Conservation (phyloP, 1,140 invertebrate genomes). For the Pseudomyrmex cubaensis region DNA sequence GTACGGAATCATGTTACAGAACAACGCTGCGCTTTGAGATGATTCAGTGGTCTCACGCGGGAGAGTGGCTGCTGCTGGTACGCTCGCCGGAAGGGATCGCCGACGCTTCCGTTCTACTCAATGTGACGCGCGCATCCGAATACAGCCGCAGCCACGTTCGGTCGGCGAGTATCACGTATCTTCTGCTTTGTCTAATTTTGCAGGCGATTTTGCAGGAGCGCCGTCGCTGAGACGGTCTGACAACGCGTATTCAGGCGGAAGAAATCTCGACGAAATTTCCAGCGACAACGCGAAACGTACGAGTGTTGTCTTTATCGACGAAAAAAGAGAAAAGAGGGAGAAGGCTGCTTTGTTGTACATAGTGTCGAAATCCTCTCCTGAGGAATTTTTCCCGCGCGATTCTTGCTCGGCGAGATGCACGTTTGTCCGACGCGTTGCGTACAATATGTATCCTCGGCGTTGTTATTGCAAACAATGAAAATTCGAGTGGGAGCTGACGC, state of each 20-base stretch:
- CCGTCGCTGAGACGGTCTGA: slow-evolving; percentile 71
- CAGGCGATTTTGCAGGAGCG: slow-evolving; percentile 71
- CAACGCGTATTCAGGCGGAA: neutral
- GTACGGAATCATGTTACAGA: slow-evolving; percentile 85
- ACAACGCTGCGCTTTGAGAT: slow-evolving; percentile 85
- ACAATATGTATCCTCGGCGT: slow-evolving; percentile 6
- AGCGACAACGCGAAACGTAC: slow-evolving; percentile 18
- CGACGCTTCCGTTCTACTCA: slow-evolving; percentile 86
- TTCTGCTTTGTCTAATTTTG: slow-evolving; percentile 77
- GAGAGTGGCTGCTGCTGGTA: slow-evolving; percentile 87
- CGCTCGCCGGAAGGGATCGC: slow-evolving; percentile 86
- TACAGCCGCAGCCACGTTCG: slow-evolving; percentile 80
- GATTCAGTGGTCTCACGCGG: slow-evolving; percentile 85
- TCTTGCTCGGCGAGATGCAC: slow-evolving; percentile 27
- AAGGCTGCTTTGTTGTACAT: slow-evolving; percentile 23
- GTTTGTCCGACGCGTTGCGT: neutral
- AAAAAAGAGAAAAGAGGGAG: neutral
- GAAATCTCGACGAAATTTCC: slow-evolving; percentile 43
- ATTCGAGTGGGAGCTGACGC: slow-evolving; percentile 24
- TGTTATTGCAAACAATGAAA: slow-evolving; percentile 9
- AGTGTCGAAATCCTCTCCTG: slow-evolving; percentile 33
- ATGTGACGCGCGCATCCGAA: slow-evolving; percentile 85
- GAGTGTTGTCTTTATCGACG: neutral
- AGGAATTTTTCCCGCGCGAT: slow-evolving; percentile 38
- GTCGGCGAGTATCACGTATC: slow-evolving; percentile 74